Conservation (phyloP, 2,113 vertebrate species). For the Ceyx melanurus region DNA sequence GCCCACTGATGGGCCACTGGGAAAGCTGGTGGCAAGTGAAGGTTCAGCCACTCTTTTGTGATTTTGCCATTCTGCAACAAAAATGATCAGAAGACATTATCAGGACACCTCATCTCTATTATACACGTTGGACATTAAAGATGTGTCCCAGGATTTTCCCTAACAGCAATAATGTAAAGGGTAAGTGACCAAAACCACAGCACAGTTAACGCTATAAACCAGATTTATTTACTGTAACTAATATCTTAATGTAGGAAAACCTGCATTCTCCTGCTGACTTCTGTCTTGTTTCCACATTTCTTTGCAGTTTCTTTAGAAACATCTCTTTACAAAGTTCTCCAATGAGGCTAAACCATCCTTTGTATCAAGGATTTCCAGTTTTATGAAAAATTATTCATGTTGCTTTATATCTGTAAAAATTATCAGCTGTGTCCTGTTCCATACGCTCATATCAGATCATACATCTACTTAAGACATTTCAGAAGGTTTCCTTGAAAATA, state of each 20-base stretch:
- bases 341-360: not conserved
- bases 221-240: not conserved
- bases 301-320: not conserved
- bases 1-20: not conserved
- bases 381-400: not conserved
- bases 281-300: not conserved
- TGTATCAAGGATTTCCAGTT: not conserved
- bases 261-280: not conserved
- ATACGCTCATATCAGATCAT: not conserved
- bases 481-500: not conserved
- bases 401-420: not conserved
- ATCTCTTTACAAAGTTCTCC: not conserved
- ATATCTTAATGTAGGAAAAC: not conserved
- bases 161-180: not conserved
- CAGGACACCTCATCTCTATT: not conserved
- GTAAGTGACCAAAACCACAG: not conserved
- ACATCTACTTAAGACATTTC: not conserved
- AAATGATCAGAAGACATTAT: not conserved
- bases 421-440: not conserved
- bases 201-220: not conserved
- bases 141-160: not conserved
- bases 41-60: not conserved
- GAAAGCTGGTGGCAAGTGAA: fast-evolving
- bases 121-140: not conserved
- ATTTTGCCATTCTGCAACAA: not conserved